Evolutionary conservation across 2,888 invertebrate species (phyloP).

Genomic region (Apotomis betuletana): DNA sequence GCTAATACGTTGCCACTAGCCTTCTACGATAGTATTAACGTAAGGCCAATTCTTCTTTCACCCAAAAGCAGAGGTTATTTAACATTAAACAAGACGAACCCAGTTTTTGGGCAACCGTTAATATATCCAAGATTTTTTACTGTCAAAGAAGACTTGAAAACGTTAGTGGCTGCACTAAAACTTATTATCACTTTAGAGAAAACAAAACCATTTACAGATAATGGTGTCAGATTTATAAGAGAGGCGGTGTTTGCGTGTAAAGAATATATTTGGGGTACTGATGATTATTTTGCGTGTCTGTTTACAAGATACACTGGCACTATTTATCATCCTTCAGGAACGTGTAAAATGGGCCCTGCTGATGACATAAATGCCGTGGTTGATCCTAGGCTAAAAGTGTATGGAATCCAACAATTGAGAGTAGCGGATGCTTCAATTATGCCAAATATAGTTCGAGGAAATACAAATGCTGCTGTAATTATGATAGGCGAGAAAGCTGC

Average conservation of each 20-base stretch:
- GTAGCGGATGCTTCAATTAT: constrained; percentile 92
- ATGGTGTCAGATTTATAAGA: constrained; percentile 81
- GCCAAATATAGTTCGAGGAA: constrained; percentile 90
- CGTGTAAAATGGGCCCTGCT: constrained; percentile 71
- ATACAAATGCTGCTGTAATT: constrained; percentile 91
- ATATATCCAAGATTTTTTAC: constrained; percentile 88
- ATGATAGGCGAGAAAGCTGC: constrained; percentile 89
- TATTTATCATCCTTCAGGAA: constrained; percentile 78
- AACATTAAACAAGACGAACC: constrained; percentile 86
- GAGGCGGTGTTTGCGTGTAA: constrained; percentile 83
- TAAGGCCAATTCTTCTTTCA: constrained; percentile 84
- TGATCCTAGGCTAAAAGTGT: constrained; percentile 62
- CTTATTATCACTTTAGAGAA: constrained; percentile 81
- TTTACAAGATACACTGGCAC: constrained; percentile 83
- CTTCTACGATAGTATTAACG: constrained; percentile 84
- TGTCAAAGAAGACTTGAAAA: constrained; percentile 83
- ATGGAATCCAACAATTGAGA: constrained; percentile 78
- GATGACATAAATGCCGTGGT: constrained; percentile 70
- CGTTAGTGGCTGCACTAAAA: constrained; percentile 84
- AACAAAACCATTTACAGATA: constrained; percentile 80
- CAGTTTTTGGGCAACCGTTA: constrained; percentile 86
- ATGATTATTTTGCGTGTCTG: constrained; percentile 87
- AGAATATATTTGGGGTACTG: constrained; percentile 80
- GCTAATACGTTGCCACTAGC: constrained; percentile 78
- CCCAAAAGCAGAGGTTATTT: constrained; percentile 86